Evolutionary conservation across 2,888 invertebrate genomes (phyloP).

Genomic region (Apodemia mormo): DNA sequence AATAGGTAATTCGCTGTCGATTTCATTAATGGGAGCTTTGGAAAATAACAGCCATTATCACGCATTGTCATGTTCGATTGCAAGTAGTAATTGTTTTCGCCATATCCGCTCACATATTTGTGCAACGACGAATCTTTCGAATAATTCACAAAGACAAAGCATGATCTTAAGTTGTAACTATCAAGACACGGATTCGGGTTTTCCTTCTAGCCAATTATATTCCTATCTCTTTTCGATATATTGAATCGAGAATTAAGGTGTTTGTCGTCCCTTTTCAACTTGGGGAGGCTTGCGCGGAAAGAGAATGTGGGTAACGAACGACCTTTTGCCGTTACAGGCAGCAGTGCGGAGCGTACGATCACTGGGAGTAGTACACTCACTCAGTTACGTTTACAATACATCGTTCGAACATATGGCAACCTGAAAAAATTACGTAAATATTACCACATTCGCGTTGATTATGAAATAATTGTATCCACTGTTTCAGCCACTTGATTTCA

Average conservation of each 20-base stretch:
- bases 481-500: slow-evolving; percentile 16
- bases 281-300: slow-evolving; percentile 81
- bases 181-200: slow-evolving; percentile 77
- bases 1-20: slow-evolving; percentile 21
- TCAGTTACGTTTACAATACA: slow-evolving; percentile 43
- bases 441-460: slow-evolving; percentile 76
- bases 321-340: slow-evolving; percentile 78
- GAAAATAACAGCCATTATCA: slow-evolving; percentile 35
- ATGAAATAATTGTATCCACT: slow-evolving; percentile 43
- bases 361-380: slow-evolving; percentile 62
- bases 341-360: slow-evolving; percentile 79
- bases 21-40: slow-evolving; percentile 36
- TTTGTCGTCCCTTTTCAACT: slow-evolving; percentile 64
- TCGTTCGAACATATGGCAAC: slow-evolving; percentile 63
- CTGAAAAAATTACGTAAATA: slow-evolving; percentile 81
- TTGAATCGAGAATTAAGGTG: slow-evolving; percentile 41
- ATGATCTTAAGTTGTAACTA: slow-evolving; percentile 75
- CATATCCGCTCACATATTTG: slow-evolving; percentile 66
- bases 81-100: slow-evolving; percentile 40
- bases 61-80: slow-evolving; percentile 35
- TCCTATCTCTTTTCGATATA: slow-evolving; percentile 53
- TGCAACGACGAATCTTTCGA: slow-evolving; percentile 70
- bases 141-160: slow-evolving; percentile 77
- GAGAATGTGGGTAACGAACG: slow-evolving; percentile 82
- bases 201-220: slow-evolving; percentile 68